Percentiles rank a stretch among this genome's conserved stretches.
phyloP scores from a whole-genome alignment of 30 jellyfish, hydroid and myxozoan genomes.

The Phacellophora camtschatica region DNA sequence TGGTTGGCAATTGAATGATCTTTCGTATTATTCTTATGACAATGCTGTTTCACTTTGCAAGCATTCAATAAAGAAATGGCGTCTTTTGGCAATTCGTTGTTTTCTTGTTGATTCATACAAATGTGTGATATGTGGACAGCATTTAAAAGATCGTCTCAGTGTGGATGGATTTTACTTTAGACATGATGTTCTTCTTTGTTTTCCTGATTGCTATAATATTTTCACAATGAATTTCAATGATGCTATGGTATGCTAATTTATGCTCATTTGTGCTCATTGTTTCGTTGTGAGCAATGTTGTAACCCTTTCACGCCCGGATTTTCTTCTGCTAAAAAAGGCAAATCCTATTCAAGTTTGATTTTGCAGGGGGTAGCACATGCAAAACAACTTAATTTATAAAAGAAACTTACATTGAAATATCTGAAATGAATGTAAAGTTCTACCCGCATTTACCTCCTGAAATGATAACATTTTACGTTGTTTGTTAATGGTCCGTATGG shows the following conservation, averaged over 20 bases:
- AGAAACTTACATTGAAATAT: too few relatives aligned
- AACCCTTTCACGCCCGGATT: too few relatives aligned
- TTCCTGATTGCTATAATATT: conserved; percentile 45
- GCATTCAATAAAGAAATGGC: conserved; percentile 43
- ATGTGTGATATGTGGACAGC: conserved; percentile 62
- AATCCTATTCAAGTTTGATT: too few relatives aligned
- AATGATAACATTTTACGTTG: too few relatives aligned
- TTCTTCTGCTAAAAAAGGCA: too few relatives aligned
- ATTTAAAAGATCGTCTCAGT: conserved; percentile 46
- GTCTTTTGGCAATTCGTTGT: conserved; percentile 37
- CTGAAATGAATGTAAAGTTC: too few relatives aligned
- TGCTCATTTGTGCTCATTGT: neutral
- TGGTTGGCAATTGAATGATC: conserved; percentile 54
- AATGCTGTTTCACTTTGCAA: conserved; percentile 31
- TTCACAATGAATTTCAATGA: conserved; percentile 36
- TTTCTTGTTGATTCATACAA: conserved; percentile 15
- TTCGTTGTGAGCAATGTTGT: too few relatives aligned
- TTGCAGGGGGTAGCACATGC: too few relatives aligned
- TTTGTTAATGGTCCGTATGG: too few relatives aligned
- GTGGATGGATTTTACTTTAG: conserved; percentile 58
- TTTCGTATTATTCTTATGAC: conserved; percentile 35
- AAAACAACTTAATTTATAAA: too few relatives aligned
- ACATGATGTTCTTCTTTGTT: conserved; percentile 56
- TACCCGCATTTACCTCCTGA: too few relatives aligned
- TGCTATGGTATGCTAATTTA: conserved; percentile 34